Percentiles rank a stretch among this genome's conserved stretches.
Evolutionary conservation across 2,797 vertebrate genomes (phyloP).

Genomic region (Gadopsis marmoratus): DNA sequence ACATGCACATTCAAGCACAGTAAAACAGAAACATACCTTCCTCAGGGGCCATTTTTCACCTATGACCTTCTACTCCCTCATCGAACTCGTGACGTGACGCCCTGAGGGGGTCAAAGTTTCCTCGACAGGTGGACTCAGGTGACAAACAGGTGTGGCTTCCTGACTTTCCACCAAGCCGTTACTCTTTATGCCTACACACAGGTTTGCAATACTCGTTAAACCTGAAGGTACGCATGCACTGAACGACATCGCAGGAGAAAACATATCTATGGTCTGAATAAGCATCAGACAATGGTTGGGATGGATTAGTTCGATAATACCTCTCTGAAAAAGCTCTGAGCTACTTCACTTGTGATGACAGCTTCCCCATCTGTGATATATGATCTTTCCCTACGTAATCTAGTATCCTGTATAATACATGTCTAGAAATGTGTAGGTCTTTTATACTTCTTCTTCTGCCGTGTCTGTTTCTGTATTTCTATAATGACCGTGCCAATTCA

Average conservation of each 20-base stretch:
- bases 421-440: neutral
- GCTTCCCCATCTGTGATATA: neutral
- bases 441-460: neutral
- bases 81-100: constrained; percentile 51
- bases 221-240: neutral
- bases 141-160: constrained; percentile 64
- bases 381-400: neutral
- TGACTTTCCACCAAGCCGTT: constrained; percentile 32
- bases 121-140: constrained; percentile 68
- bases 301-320: neutral
- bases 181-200: constrained; percentile 11
- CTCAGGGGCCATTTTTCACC: constrained; percentile 44
- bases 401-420: neutral
- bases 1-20: neutral
- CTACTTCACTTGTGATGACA: neutral
- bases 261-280: neutral
- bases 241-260: neutral
- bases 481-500: neutral
- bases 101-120: constrained; percentile 19
- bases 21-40: constrained; percentile 35
- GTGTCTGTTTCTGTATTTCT: neutral
- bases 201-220: constrained; percentile 2
- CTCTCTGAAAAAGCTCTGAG: neutral
- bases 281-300: neutral
- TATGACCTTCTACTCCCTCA: constrained; percentile 50